Evolutionary conservation across 1,140 invertebrate species (phyloP), one percentile per base, ranked within the genome.

Genomic region (Drosophila ogumai): DNA sequence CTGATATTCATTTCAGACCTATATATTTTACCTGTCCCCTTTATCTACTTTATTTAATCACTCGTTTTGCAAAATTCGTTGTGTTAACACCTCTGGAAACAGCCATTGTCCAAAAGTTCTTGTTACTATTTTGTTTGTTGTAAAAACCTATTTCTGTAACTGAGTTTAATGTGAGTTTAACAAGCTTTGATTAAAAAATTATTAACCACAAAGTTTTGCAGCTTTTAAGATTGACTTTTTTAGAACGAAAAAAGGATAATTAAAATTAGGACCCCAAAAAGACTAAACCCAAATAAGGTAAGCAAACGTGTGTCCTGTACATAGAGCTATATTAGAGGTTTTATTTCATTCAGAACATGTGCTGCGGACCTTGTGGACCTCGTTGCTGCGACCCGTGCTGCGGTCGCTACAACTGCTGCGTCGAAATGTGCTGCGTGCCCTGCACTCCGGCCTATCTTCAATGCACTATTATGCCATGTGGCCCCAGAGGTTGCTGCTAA

Each of bases 371-470:
- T 3, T 73, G 67, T 47, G 81, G 84, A 46, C 64, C 82, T 12
- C 71, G 40, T 15, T 82, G 82, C 47, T 77, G 79, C 31, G 71
- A 68, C 15, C 82, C 82, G 0, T 74, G 79, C 6, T 46, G 75
- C 25, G 69, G 44, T 5, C 46, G 67, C 38, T 79, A 64, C 7
- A 12, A 19, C 19, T 87, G 82, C 38, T 88, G 82, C 25, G 72
- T 87, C 13, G 84, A 87, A 41, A 49, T 88, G 12, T 88, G 84
- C 52, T 44, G 54, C 17, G 38, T 32, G 12, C 82, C 82, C 0
- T 87, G 80, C 34, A 87, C 82, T 9, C 82, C 82, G 1, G 84
- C 82, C 3, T 87, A 82, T 43, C 50, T 87, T 41, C 82, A 87
- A 50, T 82, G 64, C 43, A 66, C 67, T 6, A 57, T 38, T 28